Evolutionary conservation across 2,797 vertebrate genomes (phyloP).

Genomic region (Alca torda): DNA sequence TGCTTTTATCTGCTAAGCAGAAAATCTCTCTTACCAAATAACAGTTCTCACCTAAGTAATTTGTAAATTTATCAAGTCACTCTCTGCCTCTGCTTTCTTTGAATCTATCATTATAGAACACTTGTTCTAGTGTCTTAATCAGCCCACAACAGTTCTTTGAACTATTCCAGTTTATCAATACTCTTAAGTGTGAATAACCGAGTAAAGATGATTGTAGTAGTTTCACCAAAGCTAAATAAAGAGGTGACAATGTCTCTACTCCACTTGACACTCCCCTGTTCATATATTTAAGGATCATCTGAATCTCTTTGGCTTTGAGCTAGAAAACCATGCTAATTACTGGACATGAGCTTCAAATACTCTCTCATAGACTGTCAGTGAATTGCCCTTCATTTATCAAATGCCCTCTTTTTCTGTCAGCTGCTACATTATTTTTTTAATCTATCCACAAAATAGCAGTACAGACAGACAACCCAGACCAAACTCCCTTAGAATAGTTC

Average conservation of each 20-base stretch:
- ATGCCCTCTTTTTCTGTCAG: background rate
- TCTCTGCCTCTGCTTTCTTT: background rate
- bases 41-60: background rate
- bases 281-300: background rate
- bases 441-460: background rate
- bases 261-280: background rate
- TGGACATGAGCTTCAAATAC: background rate
- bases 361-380: background rate
- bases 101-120: background rate
- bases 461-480: background rate
- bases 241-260: background rate
- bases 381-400: background rate
- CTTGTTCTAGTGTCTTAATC: background rate
- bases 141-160: background rate
- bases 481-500: background rate
- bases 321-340: background rate
- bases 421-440: background rate
- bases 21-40: background rate
- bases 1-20: background rate
- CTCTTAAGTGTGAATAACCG: background rate
- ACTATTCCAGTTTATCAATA: background rate
- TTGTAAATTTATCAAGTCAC: background rate
- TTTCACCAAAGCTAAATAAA: background rate
- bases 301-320: background rate
- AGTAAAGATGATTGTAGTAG: background rate